Conservation (phyloP, 2,113 vertebrate genomes). For the Corvus hawaiiensis region DNA sequence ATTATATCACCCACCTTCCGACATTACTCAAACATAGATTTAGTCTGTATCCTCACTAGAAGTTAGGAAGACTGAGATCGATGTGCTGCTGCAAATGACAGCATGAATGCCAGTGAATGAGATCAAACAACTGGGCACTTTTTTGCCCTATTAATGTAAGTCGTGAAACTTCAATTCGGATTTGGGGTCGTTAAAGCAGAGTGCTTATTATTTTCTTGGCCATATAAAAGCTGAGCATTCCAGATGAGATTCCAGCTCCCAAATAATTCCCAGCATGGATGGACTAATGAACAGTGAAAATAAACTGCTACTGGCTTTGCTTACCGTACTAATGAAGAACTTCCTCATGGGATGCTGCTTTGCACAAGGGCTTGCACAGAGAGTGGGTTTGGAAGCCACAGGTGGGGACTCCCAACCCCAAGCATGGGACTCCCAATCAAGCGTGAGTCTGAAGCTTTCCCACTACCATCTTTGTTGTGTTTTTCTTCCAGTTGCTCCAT, state of each 20-base stretch:
- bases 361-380: constrained; percentile 25
- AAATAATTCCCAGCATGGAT: neutral
- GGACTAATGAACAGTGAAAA: neutral
- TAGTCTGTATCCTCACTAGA: neutral
- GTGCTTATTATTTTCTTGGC: neutral
- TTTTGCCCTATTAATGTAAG: neutral
- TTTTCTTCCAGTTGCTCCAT: constrained; percentile 39
- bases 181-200: neutral
- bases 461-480: neutral
- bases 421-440: neutral
- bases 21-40: neutral
- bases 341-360: neutral
- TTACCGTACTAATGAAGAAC: constrained; percentile 59
- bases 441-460: neutral
- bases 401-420: neutral
- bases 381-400: neutral
- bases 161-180: neutral
- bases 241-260: neutral
- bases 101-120: neutral
- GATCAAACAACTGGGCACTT: neutral
- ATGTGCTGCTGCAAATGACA: neutral
- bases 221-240: neutral
- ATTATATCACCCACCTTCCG: neutral
- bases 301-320: neutral
- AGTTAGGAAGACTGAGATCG: neutral